These are phyloP conservation scores for Manacus vitellinus DNA, from an alignment of 2,113 vertebrate genomes.

Conservation along the genomic window DNA sequence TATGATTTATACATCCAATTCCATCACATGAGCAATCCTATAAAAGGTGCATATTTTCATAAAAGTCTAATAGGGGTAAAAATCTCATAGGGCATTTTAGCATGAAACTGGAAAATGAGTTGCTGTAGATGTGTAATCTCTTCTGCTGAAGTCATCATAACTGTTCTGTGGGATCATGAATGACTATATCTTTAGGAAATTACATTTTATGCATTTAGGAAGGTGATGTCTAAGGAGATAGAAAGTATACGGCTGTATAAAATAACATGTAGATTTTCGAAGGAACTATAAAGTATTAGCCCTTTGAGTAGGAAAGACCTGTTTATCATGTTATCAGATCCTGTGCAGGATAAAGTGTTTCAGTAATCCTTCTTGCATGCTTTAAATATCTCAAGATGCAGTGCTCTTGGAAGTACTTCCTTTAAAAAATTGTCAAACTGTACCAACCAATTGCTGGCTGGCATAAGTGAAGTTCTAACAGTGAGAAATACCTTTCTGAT, in stretches of 20 bases:
- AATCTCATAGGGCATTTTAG: conserved; percentile 65
- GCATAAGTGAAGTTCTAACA: conserved; percentile 51
- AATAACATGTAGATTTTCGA: conserved; percentile 61
- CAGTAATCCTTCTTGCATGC: not conserved
- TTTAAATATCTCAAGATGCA: conserved; percentile 16
- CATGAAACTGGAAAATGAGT: conserved; percentile 55
- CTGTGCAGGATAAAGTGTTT: conserved; percentile 6
- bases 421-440: conserved; percentile 12
- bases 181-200: conserved; percentile 47
- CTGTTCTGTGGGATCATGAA: conserved; percentile 48
- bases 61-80: conserved; percentile 63
- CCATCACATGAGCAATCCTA: conserved; percentile 52
- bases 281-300: conserved; percentile 49
- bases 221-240: conserved; percentile 37
- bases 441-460: not conserved
- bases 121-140: conserved; percentile 49
- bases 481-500: conserved; percentile 63
- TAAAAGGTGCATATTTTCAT: conserved; percentile 69
- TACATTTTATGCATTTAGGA: conserved; percentile 47
- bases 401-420: conserved; percentile 2
- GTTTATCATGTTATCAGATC: conserved; percentile 23
- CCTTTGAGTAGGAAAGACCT: conserved; percentile 42
- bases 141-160: conserved; percentile 69
- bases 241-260: conserved; percentile 28
- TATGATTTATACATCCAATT: conserved; percentile 64